Base-by-base conservation (phyloP, 1,140 invertebrate species). In the Drosophila quadrilineata region DNA sequence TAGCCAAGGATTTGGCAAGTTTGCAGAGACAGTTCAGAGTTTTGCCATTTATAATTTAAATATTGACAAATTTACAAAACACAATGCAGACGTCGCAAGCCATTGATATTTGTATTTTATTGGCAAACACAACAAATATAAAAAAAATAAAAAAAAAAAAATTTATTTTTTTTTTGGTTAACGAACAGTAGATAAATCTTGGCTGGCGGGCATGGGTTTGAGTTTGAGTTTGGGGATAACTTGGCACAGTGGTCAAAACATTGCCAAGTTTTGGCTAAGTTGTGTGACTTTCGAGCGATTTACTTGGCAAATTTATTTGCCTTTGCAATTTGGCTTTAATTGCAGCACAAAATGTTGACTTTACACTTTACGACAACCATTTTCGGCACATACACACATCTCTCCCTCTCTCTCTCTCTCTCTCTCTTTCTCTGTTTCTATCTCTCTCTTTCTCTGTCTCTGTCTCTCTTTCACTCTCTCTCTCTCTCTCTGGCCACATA, bases 261-360 rank as follows among this genome's bases (percentile, higher is more conserved):
- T 26, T 46, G 19, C 29, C 12, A 28, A 28, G n/a, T n/a, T n/a
- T 52, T 33, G 38, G 45, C 46, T n/a, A n/a, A 43, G 36, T 59
- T 66, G 54, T 66, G 46, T 60, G 56, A 52, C 56, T 66, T 59
- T 60, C 46, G 26, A 60, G 38, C 63, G 63, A 66, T 66, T 66
- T 66, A 49, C 71, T 68, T 41, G 41, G 54, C 50, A 84, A 71
- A 82, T 82, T 75, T 72, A 73, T 67, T 72, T 72, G 59, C 41
- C 19, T 60, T 66, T 60, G 57, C 64, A 62, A 62, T 67, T 67
- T 67, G 40, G 59, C 68, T 65, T 80, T 82, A 80, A 80, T 80
- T 80, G 76, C 76, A 57, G 46, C 72, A 82, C 68, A 72, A 82
- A 80, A 72, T 82, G 68, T 75, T 80, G 68, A 82, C 68, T 80